phyloP scores from a whole-genome alignment of 2,113 vertebrate species.

The Solenodon paradoxus region DNA sequence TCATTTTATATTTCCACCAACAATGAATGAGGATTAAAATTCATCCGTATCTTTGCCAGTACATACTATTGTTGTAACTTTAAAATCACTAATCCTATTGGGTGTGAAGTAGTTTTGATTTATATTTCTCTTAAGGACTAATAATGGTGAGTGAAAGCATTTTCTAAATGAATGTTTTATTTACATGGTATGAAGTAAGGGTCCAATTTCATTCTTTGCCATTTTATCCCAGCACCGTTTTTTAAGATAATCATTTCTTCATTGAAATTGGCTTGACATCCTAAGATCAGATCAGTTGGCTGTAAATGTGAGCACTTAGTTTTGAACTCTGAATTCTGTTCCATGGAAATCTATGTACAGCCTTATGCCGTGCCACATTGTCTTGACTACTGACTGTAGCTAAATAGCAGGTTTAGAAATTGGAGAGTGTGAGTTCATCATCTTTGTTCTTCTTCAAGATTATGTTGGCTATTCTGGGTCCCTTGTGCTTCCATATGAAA shows the following conservation, averaged over 20 bases:
- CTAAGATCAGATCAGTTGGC: neutral
- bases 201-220: neutral
- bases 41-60: neutral
- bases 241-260: neutral
- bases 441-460: neutral
- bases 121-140: neutral
- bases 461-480: neutral
- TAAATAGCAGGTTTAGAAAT: conserved; percentile 14
- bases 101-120: conserved; percentile 2
- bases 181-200: neutral
- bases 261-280: neutral
- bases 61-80: neutral
- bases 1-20: neutral
- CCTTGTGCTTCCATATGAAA: neutral
- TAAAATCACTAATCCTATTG: neutral
- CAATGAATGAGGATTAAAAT: neutral
- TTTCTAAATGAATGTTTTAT: neutral
- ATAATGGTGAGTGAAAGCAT: neutral
- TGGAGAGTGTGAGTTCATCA: neutral
- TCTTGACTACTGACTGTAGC: neutral
- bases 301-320: neutral
- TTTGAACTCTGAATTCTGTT: neutral
- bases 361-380: neutral
- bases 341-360: neutral
- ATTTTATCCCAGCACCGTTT: neutral